These are phyloP conservation scores for Montipora sp. DNA, from an alignment of 64 coral and sea anemone species.

Conservation along the genomic window DNA sequence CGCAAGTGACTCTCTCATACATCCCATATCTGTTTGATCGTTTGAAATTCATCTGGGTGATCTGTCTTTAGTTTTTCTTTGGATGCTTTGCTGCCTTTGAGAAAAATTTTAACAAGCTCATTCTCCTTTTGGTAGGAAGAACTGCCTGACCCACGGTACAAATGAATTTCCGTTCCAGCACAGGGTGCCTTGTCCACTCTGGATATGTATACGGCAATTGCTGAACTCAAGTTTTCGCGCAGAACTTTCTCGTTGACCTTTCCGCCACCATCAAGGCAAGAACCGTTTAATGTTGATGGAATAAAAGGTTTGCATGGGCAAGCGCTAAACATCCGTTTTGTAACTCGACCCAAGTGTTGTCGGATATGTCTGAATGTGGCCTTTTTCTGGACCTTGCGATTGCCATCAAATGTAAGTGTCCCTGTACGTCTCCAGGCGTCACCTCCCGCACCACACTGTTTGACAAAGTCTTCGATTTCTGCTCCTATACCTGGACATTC, in stretches of 20 bases:
- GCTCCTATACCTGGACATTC: slow-evolving; percentile 58
- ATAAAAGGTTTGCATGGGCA: slow-evolving; percentile 61
- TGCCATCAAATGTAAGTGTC: background rate
- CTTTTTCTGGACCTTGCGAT: slow-evolving; percentile 58
- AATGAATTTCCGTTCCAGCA: slow-evolving; percentile 56
- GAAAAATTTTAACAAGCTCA: slow-evolving; percentile 49
- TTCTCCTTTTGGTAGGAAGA: slow-evolving; percentile 27
- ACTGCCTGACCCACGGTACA: slow-evolving; percentile 26
- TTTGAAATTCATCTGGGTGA: slow-evolving; percentile 12
- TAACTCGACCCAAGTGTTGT: slow-evolving; percentile 30
- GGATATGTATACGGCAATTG: slow-evolving; percentile 61
- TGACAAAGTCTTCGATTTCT: slow-evolving; percentile 60
- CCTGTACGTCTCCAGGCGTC: slow-evolving; percentile 51
- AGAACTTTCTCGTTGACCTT: slow-evolving; percentile 42
- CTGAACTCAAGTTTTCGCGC: slow-evolving; percentile 9
- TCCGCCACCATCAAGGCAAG: background rate
- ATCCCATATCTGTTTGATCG: slow-evolving; percentile 8
- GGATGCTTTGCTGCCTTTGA: slow-evolving; percentile 42
- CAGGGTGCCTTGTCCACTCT: slow-evolving; percentile 46
- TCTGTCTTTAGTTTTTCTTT: slow-evolving; percentile 44
- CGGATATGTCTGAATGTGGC: slow-evolving; percentile 52
- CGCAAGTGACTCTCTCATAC: slow-evolving; percentile 35
- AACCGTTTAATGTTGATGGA: slow-evolving; percentile 66
- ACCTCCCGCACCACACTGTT: slow-evolving; percentile 42
- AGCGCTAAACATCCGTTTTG: slow-evolving; percentile 70